Percentiles rank a stretch among this genome's conserved stretches.
phyloP scores from a whole-genome alignment of 2,113 vertebrate species.

The Gymnocephalus cernua region DNA sequence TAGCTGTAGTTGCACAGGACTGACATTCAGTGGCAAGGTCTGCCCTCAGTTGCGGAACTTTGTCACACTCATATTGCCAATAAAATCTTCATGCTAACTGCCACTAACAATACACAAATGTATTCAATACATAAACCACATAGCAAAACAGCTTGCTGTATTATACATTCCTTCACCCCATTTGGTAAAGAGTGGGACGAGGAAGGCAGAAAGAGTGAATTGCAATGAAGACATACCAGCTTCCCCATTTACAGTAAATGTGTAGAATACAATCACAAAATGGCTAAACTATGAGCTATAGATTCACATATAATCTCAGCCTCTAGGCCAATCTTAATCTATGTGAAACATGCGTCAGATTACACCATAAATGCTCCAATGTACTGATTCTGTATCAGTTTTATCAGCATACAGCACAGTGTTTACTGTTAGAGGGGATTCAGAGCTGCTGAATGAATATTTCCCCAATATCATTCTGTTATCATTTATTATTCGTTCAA shows the following conservation, averaged over 20 bases:
- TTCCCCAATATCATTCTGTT: constrained; percentile 11
- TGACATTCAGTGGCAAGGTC: background rate
- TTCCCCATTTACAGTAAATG: constrained; percentile 10
- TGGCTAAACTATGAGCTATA: constrained; percentile 26
- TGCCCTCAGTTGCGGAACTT: constrained; percentile 27
- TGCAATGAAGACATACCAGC: constrained; percentile 6
- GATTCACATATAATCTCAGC: constrained; percentile 59
- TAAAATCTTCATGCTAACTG: constrained; percentile 33
- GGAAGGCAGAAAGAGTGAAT: constrained; percentile 14
- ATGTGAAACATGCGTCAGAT: constrained; percentile 47
- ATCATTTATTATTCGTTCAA: background rate
- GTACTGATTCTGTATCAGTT: constrained; percentile 16
- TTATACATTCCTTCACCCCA: constrained; percentile 6
- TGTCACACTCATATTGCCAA: constrained; percentile 28
- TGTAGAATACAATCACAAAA: constrained; percentile 39
- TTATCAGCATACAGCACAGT: constrained; percentile 33
- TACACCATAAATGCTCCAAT: constrained; percentile 4
- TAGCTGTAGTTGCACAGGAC: background rate
- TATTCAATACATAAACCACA: constrained; percentile 23
- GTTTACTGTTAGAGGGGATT: constrained; percentile 25
- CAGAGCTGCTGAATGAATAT: background rate
- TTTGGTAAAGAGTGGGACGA: background rate
- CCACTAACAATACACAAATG: constrained; percentile 42
- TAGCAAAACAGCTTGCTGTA: background rate
- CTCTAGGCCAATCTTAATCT: constrained; percentile 52